Conservation (phyloP, 2,888 invertebrate species). For the Ametastegia equiseti region DNA sequence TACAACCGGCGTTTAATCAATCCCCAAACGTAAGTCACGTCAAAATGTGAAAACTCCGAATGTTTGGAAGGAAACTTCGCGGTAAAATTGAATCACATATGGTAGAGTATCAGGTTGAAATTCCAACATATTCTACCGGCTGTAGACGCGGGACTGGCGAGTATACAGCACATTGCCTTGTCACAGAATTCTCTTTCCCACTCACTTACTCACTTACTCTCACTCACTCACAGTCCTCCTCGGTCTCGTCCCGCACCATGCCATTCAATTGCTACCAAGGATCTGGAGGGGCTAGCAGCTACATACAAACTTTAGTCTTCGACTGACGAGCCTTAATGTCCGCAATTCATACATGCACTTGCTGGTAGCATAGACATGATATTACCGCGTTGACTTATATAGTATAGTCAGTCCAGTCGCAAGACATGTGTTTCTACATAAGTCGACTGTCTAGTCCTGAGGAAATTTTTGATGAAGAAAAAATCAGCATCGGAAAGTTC, state of each 20-base stretch:
- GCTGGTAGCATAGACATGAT: too few relatives aligned
- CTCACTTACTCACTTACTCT: not conserved
- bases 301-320: not conserved
- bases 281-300: constrained; percentile 15
- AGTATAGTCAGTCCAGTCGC: too few relatives aligned
- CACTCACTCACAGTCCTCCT: constrained; percentile 5
- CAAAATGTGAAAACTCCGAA: not conserved
- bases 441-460: too few relatives aligned
- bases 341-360: too few relatives aligned
- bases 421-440: too few relatives aligned
- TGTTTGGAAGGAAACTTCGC: not conserved
- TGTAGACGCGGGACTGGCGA: not conserved
- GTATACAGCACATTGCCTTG: not conserved
- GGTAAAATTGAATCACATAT: not conserved
- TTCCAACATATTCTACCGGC: constrained; percentile 17
- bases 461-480: too few relatives aligned
- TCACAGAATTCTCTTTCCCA: constrained; percentile 18
- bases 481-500: too few relatives aligned
- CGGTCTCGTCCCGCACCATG: not conserved
- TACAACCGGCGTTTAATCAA: not conserved
- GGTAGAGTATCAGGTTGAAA: constrained; percentile 11
- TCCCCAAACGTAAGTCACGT: not conserved
- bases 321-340: constrained; percentile 15
- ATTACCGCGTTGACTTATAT: too few relatives aligned
- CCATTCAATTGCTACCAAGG: not conserved